These are phyloP conservation scores for Penaeus chinensis DNA, from an alignment of 1,140 invertebrate genomes.

Conservation along the genomic window DNA sequence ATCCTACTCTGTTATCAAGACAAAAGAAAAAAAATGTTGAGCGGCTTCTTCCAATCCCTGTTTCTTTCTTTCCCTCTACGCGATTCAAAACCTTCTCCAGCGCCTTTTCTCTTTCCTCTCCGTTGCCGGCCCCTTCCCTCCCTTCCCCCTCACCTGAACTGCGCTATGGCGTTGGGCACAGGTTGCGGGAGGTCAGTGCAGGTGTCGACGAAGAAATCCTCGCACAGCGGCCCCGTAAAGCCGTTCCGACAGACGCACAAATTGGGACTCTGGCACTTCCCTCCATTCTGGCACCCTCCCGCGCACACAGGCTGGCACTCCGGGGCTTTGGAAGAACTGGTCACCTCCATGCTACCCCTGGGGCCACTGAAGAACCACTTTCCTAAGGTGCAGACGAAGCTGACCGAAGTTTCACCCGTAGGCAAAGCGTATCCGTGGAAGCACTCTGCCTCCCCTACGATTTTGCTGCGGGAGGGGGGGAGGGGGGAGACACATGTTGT, in stretches of 20 bases:
- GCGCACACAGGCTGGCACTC: slow-evolving; percentile 19
- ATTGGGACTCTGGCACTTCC: neutral
- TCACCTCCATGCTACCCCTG: neutral
- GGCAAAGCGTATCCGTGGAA: neutral
- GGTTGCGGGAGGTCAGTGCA: neutral
- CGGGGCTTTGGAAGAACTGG: neutral
- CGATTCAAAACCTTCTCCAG: too few species aligned
- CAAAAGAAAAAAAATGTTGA: too few species aligned
- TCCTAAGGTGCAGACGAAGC: neutral
- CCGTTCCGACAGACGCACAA: neutral
- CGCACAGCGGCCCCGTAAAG: neutral
- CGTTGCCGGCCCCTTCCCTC: too few species aligned
- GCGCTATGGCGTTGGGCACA: neutral
- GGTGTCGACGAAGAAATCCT: neutral
- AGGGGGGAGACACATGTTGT: neutral
- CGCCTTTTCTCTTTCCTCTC: too few species aligned
- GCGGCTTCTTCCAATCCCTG: too few species aligned
- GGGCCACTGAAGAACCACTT: neutral
- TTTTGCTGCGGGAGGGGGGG: neutral
- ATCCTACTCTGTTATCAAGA: too few species aligned
- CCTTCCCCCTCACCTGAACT: neutral
- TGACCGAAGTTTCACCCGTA: neutral
- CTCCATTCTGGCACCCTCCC: slow-evolving; percentile 25
- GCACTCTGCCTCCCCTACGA: neutral
- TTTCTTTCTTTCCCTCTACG: too few species aligned